Evolutionary conservation across 2,888 invertebrate species (phyloP), one percentile per base, ranked within the genome.

Genomic region (Electrophaes corylata): DNA sequence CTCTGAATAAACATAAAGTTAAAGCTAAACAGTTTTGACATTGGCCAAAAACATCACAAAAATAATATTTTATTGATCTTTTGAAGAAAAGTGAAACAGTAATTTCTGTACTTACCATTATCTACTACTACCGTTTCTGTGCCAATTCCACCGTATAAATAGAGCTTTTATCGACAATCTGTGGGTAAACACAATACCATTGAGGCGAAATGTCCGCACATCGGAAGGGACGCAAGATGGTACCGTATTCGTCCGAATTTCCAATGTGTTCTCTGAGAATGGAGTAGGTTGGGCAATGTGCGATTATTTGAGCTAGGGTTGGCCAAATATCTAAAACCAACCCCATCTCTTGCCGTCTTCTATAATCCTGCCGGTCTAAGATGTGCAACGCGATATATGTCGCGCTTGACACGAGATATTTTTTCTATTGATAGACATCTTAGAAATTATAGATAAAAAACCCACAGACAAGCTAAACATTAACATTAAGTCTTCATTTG

Each of bases 101-200:
- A 29, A 29, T 29, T 12, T 26, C 2, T 2, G 39, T 6, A 5
- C n/a, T n/a, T n/a, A n/a, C 19, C 11, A 23, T 18, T 12, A 11
- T 18, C 12, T 18, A 43, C 41, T 52, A 19, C 19, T 41, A 29
- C 26, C 16, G 23, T 20, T 14, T 33, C 52, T 48, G 57, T 59
- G 52, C 47, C 57, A 59, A 67, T 51, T 59, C 45, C 59, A 39
- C 39, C 57, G 53, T 53, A 58, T 65, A 64, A 67, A 64, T 66
- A 62, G 46, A 60, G 65, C 63, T 60, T 65, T 64, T 67, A 67
- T 67, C 65, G 64, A 55, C 65, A 64, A 65, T 67, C 65, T 67
- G 65, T 55, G 65, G 60, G 55, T 60, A 64, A 67, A 65, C 65
- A 67, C 67, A 65, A 67, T 65, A 65, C 62, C 51, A 60, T 58